Base-by-base conservation (phyloP, 2,113 vertebrate species). In the Pelobates fuscus region DNA sequence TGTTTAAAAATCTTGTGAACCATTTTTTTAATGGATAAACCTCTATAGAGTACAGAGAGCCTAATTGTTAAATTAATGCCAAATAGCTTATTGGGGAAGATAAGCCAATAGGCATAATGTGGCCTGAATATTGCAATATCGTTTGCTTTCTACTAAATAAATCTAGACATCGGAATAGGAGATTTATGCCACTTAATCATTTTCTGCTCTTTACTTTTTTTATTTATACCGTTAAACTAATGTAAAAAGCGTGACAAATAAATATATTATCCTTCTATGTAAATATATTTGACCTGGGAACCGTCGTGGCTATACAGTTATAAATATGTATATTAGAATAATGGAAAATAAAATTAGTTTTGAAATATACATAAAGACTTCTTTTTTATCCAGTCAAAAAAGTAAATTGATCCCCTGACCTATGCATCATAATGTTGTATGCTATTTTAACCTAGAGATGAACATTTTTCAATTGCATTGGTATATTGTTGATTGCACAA, bases 281-380 rank as follows among this genome's bases (percentile, higher is more conserved):
- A 63, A 63, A 72, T 72, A 72, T 44, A 52, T 14, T 25, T 63
- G 70, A 72, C 70, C 72, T 25, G 41, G 15, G 49, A 60, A 68
- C 30, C 24, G 26, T 30, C 27, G 68, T 61, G 43, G 65, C 32
- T 67, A 68, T 37, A 20, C 21, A 21, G 63, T 75, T 55, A 75
- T 77, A 77, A 61, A 77, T 77, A 77, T 77, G 73, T 66, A 68
- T 77, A 68, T 77, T 61, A 68, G 73, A 68, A 77, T 60, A 77
- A 77, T 68, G 73, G 67, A 68, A 68, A 59, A 24, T 54, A n/a
- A 41, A 68, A 77, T 77, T 49, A 68, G 20, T 77, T 43, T 18
- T 77, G 73, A 77, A 61, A 77, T 61, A 59, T 65, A 65, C 32
- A 65, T 61, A 77, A 77, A 68, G 30, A 68, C 64, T 68, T 61